A percentile compares a stretch with the other conserved stretches of the same genome.
phyloP scores from a whole-genome alignment of 2,888 invertebrate species.

The Lasioglossum figueresi region DNA sequence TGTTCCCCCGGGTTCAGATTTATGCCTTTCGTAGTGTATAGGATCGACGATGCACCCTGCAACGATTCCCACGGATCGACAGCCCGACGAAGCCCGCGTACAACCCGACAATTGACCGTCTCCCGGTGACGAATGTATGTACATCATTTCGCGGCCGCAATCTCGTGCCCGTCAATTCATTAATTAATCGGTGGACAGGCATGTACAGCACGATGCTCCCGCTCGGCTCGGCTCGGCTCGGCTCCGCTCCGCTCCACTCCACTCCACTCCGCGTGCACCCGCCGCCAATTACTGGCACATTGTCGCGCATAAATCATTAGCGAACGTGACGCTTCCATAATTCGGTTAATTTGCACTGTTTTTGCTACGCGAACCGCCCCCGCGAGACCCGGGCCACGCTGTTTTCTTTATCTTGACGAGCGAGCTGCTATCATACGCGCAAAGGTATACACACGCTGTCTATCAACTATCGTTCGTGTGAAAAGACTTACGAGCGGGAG shows the following conservation, averaged over 20 bases:
- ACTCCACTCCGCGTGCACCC: conserved; percentile 40
- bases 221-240: conserved; percentile 41
- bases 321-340: conserved; percentile 71
- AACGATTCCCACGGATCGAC: conserved; percentile 35
- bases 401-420: conserved; percentile 7
- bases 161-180: conserved; percentile 72
- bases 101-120: conserved; percentile 59
- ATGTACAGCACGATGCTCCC: background rate
- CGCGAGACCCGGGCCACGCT: background rate
- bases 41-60: background rate
- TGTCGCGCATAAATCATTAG: conserved; percentile 75
- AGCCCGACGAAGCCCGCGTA: conserved; percentile 18
- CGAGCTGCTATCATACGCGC: background rate
- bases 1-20: background rate
- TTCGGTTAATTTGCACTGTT: conserved; percentile 73
- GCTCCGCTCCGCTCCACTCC: conserved; percentile 13
- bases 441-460: background rate
- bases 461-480: background rate
- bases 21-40: conserved; percentile 2
- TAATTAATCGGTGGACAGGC: conserved; percentile 72
- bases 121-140: conserved; percentile 68
- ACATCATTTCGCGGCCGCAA: conserved; percentile 71
- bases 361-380: conserved; percentile 42
- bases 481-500: background rate
- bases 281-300: conserved; percentile 71